Conservation (phyloP, 2,113 vertebrate genomes). For the Otis tarda region DNA sequence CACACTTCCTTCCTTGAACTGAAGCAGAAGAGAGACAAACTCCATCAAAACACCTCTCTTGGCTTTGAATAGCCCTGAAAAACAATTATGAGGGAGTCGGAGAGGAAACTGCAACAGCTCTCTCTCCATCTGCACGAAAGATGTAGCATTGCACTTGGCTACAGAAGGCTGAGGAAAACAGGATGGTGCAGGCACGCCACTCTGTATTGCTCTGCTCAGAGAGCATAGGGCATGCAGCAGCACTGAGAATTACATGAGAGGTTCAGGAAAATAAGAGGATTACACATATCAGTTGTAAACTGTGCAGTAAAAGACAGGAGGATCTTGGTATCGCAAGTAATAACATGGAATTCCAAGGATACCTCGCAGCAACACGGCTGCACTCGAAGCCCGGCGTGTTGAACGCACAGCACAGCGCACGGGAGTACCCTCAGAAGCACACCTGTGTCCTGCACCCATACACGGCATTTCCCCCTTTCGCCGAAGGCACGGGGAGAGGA, state of each 20-base stretch:
- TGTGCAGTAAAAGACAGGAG: background rate
- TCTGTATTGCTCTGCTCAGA: fast-evolving
- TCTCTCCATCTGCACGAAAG: fast-evolving
- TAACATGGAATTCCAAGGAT: fast-evolving
- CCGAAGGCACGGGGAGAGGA: too few relatives aligned
- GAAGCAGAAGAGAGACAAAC: background rate
- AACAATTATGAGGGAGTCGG: background rate
- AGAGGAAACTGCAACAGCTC: background rate
- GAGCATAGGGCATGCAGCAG: fast-evolving
- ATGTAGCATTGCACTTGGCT: fast-evolving
- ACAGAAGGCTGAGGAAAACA: fast-evolving
- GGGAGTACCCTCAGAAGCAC: fast-evolving
- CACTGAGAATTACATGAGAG: fast-evolving
- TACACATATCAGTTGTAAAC: background rate
- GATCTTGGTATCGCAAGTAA: fast-evolving
- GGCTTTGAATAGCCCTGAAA: background rate
- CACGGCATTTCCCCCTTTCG: fast-evolving
- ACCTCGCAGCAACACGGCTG: fast-evolving
- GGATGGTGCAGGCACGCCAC: background rate
- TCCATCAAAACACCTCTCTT: background rate
- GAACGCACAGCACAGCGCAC: fast-evolving
- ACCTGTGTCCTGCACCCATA: fast-evolving
- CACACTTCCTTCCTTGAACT: background rate
- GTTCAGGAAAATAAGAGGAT: fast-evolving
- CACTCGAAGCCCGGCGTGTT: fast-evolving